Conservation (phyloP, 2,888 invertebrate genomes). For the Leptopilina drosophilae region DNA sequence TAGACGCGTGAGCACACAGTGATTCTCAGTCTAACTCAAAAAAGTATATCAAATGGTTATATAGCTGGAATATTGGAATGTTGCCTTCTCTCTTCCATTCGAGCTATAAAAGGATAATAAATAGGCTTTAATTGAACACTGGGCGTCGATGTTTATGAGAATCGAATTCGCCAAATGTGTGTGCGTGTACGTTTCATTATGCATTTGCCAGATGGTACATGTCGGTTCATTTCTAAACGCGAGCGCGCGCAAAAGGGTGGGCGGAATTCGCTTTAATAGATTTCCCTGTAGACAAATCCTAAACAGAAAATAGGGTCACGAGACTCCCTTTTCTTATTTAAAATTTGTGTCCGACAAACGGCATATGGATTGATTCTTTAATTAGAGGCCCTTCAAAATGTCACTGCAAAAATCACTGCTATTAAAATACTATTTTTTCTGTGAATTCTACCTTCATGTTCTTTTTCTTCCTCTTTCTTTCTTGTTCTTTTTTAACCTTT, state of each 20-base stretch:
- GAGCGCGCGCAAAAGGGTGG: conserved; percentile 31
- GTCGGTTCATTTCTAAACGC: neutral
- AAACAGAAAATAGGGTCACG: conserved; percentile 61
- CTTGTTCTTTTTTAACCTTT: too few species aligned
- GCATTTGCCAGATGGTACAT: conserved; percentile 63
- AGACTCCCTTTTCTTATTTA: neutral
- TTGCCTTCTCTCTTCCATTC: conserved; percentile 43
- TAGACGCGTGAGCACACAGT: conserved; percentile 4
- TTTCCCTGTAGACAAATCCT: conserved; percentile 72
- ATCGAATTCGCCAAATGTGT: conserved; percentile 49
- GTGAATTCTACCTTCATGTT: too few species aligned
- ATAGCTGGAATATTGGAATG: conserved; percentile 44
- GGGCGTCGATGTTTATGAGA: conserved; percentile 64
- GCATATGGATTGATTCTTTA: conserved; percentile 13
- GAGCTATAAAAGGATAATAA: conserved; percentile 58
- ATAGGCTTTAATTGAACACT: conserved; percentile 68
- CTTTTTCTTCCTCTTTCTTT: too few species aligned
- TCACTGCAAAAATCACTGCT: too few species aligned
- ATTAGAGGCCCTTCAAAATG: neutral
- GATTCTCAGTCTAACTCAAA: neutral
- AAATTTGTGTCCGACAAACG: neutral
- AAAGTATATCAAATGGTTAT: neutral
- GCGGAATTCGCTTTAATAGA: conserved; percentile 61
- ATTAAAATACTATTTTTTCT: neutral
- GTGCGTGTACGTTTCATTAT: conserved; percentile 38